Conservation (phyloP, 2,113 vertebrate genomes). For the Esox niger region DNA sequence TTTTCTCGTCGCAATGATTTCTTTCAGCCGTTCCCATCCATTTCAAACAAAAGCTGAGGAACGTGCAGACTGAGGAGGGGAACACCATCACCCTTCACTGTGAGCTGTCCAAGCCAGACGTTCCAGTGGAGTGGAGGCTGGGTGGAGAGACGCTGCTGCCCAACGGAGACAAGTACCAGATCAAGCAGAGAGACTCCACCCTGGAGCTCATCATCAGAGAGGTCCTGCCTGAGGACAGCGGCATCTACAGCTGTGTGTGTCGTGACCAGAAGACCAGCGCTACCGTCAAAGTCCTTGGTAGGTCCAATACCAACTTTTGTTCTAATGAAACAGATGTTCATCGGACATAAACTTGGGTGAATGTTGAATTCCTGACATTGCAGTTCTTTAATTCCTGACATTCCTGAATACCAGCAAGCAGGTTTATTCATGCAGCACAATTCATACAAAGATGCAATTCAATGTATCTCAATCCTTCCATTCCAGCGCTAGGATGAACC, state of each 20-base stretch:
- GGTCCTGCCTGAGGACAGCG: conserved; percentile 76
- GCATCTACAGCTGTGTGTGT: conserved; percentile 72
- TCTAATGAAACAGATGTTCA: neutral
- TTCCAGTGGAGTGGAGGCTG: conserved; percentile 70
- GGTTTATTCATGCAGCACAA: too few relatives aligned
- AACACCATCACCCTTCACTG: conserved; percentile 76
- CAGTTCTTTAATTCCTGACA: too few relatives aligned
- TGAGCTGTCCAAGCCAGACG: conserved; percentile 74
- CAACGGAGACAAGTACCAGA: conserved; percentile 79
- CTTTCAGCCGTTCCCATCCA: conserved; percentile 68
- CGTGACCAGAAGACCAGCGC: conserved; percentile 78
- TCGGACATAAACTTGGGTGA: too few relatives aligned
- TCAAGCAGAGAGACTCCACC: conserved; percentile 68
- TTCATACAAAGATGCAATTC: too few relatives aligned
- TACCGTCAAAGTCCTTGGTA: conserved; percentile 78
- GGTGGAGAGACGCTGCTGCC: conserved; percentile 63
- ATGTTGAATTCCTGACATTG: too few relatives aligned
- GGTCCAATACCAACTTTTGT: neutral
- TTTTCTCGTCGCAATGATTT: neutral
- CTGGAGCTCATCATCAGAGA: conserved; percentile 77
- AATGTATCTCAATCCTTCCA: too few relatives aligned
- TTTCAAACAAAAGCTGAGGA: conserved; percentile 82
- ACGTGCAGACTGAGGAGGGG: conserved; percentile 80
- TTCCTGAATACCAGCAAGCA: too few relatives aligned
- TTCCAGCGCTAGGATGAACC: too few relatives aligned